These are phyloP conservation scores for Apamea epomidion DNA, from an alignment of 2,888 invertebrate genomes.

Conservation along the genomic window DNA sequence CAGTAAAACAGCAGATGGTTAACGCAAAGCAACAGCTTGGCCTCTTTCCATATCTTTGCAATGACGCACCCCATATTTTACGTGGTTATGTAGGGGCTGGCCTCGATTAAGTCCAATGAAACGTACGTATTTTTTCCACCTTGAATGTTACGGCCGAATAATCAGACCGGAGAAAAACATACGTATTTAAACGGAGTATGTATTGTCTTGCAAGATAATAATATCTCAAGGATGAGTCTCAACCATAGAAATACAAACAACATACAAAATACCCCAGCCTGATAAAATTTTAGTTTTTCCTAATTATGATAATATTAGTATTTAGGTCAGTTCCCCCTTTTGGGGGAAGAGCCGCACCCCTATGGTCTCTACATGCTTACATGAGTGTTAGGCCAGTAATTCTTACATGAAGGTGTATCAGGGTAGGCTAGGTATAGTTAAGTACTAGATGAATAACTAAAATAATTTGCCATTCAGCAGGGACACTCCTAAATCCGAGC, in stretches of 20 bases:
- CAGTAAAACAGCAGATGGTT: slow-evolving; percentile 21
- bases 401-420: not conserved
- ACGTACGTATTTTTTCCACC: slow-evolving; percentile 26
- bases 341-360: no score
- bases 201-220: slow-evolving; percentile 23
- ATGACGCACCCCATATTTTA: slow-evolving; percentile 50
- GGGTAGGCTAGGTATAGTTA: no score
- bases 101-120: slow-evolving; percentile 48
- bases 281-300: no score
- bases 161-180: slow-evolving; percentile 15
- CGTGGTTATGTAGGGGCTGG: slow-evolving; percentile 32
- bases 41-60: slow-evolving; percentile 53
- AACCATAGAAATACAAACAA: no score
- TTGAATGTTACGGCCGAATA: slow-evolving; percentile 8
- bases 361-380: not conserved
- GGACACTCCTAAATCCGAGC: not conserved
- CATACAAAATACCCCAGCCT: no score
- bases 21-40: slow-evolving; percentile 35
- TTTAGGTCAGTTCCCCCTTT: no score
- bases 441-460: not conserved
- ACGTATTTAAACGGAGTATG: slow-evolving; percentile 18
- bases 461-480: not conserved
- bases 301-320: no score
- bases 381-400: not conserved
- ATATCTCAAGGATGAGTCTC: not conserved